Evolutionary conservation across 2,888 invertebrate species (phyloP), one percentile per base, ranked within the genome.

Genomic region (Drosophila pullipes): DNA sequence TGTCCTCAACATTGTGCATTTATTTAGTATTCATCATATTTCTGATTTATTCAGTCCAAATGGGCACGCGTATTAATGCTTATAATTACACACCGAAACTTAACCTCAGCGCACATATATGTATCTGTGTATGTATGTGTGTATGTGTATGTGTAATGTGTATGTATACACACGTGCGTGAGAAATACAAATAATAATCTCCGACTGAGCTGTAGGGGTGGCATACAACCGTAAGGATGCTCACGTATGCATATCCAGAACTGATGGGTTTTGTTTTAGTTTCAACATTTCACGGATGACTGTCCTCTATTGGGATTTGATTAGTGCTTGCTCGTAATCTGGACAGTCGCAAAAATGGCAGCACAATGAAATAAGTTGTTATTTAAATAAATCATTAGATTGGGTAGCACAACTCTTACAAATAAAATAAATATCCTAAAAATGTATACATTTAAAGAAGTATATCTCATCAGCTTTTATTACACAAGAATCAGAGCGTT

Each of bases 11-110:
- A 30, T 69, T 69, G 44, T 61, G 71, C 81, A 79, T 81, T 85
- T 83, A 87, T 87, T 85, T 86, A 83, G 85, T 83, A 86, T 86
- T 87, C 87, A 86, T 86, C 86, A 85, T 79, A 85, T 86, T 87
- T 86, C 83, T 87, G 85, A 86, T 86, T 87, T 87, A 86, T 86
- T 86, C 87, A 86, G 82, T 82, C 80, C 76, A 77, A 87, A 86
- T 89, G 91, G 77, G 81, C 89, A 84, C 84, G 86, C 81, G 85
- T 88, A 90, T 90, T 81, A 84, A 82, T 87, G 90, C 67, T 77
- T 82, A 84, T 90, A 89, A 87, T 87, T 87, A 89, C 82, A 76
- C 60, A 61, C 69, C 73, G 70, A 69, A 85, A 78, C 60, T 54
- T 58, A 69, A 49, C 66, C 70, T 65, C 41, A 71, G 33, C 58